Conservation (phyloP, 2,888 invertebrate genomes). For the Sacculina carcini region DNA sequence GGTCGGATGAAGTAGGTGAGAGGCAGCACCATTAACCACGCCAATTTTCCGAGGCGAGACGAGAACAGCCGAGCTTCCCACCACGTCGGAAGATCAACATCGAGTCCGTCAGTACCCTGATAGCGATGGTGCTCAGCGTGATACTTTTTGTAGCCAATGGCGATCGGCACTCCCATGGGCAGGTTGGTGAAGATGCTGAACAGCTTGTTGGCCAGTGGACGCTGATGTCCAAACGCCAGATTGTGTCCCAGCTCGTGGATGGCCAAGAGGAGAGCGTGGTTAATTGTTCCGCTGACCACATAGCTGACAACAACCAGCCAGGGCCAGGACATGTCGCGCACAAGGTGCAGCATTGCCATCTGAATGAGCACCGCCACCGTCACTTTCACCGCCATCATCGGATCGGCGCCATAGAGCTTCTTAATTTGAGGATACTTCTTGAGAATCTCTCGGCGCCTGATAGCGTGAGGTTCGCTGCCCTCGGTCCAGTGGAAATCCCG, state of each 20-base stretch:
- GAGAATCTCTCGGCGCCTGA: constrained; percentile 71
- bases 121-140: constrained; percentile 89
- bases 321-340: constrained; percentile 61
- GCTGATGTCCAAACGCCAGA: constrained; percentile 78
- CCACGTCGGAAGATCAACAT: constrained; percentile 82
- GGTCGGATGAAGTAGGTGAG: constrained; percentile 85
- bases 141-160: constrained; percentile 85
- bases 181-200: constrained; percentile 89
- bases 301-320: constrained; percentile 53
- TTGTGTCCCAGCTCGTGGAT: constrained; percentile 96
- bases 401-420: constrained; percentile 56
- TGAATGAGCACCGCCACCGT: constrained; percentile 60
- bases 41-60: constrained; percentile 64
- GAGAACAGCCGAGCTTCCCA: constrained; percentile 77
- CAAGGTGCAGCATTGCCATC: constrained; percentile 41
- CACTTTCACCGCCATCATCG: constrained; percentile 76
- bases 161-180: constrained; percentile 80
- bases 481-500: constrained; percentile 86
- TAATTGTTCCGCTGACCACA: constrained; percentile 82
- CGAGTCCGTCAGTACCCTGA: constrained; percentile 76
- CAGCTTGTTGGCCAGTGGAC: constrained; percentile 58
- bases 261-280: constrained; percentile 79
- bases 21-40: constrained; percentile 81
- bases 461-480: constrained; percentile 91
- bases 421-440: constrained; percentile 94